A percentile compares a stretch with the other conserved stretches of the same genome.
phyloP scores from a whole-genome alignment of 2,113 vertebrate genomes.

The Labeo catla region DNA sequence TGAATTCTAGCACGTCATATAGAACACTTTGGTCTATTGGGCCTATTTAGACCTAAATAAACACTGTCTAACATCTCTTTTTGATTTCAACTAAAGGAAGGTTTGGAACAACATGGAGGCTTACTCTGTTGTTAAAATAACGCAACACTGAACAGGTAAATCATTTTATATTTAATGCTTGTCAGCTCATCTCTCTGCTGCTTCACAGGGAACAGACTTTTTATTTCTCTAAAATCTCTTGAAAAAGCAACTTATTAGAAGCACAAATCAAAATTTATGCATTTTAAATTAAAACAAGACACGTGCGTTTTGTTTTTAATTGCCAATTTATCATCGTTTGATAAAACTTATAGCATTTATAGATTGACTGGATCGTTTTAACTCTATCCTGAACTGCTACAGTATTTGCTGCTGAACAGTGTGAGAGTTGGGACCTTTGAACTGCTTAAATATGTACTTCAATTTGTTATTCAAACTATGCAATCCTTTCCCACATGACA shows the following conservation, averaged over 20 bases:
- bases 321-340: background rate
- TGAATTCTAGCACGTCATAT: background rate
- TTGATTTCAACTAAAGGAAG: background rate
- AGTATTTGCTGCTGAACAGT: background rate
- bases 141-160: background rate
- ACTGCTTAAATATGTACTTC: background rate
- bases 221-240: background rate
- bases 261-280: background rate
- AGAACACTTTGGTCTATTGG: background rate
- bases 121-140: background rate
- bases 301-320: background rate
- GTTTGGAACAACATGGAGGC: background rate
- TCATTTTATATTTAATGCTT: constrained; percentile 6
- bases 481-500: background rate
- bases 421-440: background rate
- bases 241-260: background rate
- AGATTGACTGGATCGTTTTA: background rate
- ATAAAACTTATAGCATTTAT: background rate
- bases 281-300: constrained; percentile 25
- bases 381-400: background rate
- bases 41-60: background rate
- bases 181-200: background rate
- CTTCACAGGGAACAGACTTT: background rate
- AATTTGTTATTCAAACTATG: background rate
- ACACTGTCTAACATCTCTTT: background rate